Evolutionary conservation across 2,797 vertebrate species (phyloP), one percentile per base, ranked within the genome.

Genomic region (Schizothorax lantsangensis): DNA sequence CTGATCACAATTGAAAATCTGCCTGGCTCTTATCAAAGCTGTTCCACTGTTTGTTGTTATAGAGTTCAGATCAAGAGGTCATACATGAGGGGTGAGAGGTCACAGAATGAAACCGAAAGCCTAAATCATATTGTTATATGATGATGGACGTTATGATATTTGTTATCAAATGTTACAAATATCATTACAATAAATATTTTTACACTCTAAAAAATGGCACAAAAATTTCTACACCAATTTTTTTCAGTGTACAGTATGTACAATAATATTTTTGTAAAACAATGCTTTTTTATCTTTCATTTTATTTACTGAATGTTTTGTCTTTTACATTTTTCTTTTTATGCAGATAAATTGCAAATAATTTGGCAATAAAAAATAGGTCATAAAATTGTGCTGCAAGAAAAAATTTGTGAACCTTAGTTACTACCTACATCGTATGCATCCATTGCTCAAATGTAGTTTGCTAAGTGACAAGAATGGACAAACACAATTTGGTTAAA

Each of bases 401-500:
- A 69, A 68, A 49, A 54, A 1, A 12, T 43, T 72, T 40, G 49
- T 57, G 23, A 71, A 38, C n/a, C 26, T 36, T 72, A 38, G 17
- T 17, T 57, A n/a, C 2, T 4, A 21, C 2, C 15, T 17, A 40
- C 12, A 64, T 66, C 21, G 21, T 23, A 43, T n/a, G 19, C 40
- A 47, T 84, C 64, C n/a, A 38, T 74, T 83, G 6, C 23, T 84
- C 6, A 52, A 14, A 26, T 66, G 47, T 79, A 36, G 2, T 66
- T 36, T 77, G 36, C n/a, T 38, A 26, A 71, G 10, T 40, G 12
- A 69, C 36, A 79, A 45, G 19, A 69, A 26, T 30, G 52, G 74
- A 26, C 47, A 79, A 71, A 78, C 47, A 52, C 17, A 21, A 54
- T 69, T 68, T 54, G 17, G 49, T 33, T 71, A 45, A 85, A 26